Evolutionary conservation across 1,140 invertebrate species (phyloP).

Genomic region (Pseudomyrmex gracilis): DNA sequence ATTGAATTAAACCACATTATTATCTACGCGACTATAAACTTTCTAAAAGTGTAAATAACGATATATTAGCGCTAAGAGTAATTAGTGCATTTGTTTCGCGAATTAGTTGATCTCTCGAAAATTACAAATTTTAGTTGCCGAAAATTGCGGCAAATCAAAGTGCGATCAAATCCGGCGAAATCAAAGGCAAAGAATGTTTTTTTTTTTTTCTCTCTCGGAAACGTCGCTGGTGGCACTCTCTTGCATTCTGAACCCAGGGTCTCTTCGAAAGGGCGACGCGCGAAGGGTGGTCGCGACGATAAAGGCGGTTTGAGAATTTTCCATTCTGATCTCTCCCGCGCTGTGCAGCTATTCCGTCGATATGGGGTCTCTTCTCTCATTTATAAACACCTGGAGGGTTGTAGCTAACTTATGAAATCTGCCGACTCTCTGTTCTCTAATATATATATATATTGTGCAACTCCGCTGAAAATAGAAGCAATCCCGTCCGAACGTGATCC

Average conservation of each 20-base stretch:
- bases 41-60: background rate
- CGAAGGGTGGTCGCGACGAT: constrained; percentile 20
- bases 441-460: background rate
- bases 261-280: background rate
- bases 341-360: background rate
- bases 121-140: no score
- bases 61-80: no score
- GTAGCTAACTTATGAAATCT: constrained; percentile 3
- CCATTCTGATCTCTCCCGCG: background rate
- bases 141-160: no score
- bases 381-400: background rate
- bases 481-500: no score
- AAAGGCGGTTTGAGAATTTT: background rate
- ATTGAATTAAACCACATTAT: no score
- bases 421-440: background rate
- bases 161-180: no score
- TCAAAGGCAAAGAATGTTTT: background rate
- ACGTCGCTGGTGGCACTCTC: no score
- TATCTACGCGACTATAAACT: background rate
- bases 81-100: no score
- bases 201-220: no score
- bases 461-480: background rate
- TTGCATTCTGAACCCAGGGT: background rate
- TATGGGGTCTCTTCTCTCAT: background rate
- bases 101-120: no score